Evolutionary conservation across 2,113 vertebrate genomes (phyloP).

Genomic region (Cyanocitta stelleri): DNA sequence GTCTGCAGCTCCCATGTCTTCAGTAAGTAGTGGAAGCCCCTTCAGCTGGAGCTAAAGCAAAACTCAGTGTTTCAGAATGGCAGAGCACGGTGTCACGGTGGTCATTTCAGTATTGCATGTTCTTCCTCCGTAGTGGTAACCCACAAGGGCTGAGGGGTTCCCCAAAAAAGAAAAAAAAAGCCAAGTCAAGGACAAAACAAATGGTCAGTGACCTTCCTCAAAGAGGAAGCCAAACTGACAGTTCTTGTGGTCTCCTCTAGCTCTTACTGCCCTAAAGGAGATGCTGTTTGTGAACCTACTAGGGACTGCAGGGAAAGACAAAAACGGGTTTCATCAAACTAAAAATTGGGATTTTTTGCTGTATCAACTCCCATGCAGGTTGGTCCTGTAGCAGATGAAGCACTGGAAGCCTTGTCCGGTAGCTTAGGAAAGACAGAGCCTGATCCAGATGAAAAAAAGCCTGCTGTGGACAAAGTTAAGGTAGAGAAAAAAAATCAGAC

Average conservation of each 20-base stretch:
- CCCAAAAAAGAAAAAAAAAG: no score
- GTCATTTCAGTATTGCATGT: not conserved
- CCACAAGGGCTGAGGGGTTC: not conserved
- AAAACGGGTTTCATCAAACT: not conserved
- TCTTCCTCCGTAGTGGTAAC: not conserved
- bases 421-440: conserved; percentile 60
- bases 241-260: not conserved
- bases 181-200: not conserved
- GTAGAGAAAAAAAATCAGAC: conserved; percentile 29
- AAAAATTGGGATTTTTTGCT: not conserved
- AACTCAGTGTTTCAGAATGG: not conserved
- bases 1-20: not conserved
- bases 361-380: not conserved
- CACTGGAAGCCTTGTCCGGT: conserved; percentile 67
- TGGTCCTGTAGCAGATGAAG: conserved; percentile 13
- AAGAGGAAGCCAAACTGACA: not conserved
- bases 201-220: not conserved
- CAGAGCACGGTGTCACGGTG: not conserved
- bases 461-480: conserved; percentile 70
- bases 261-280: not conserved
- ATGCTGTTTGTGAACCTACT: not conserved
- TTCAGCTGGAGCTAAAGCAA: not conserved
- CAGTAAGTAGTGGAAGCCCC: conserved; percentile 47
- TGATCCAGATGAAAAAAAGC: conserved; percentile 60
- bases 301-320: not conserved